phyloP scores from a whole-genome alignment of 2,888 invertebrate genomes.

The Eilema depressum region DNA sequence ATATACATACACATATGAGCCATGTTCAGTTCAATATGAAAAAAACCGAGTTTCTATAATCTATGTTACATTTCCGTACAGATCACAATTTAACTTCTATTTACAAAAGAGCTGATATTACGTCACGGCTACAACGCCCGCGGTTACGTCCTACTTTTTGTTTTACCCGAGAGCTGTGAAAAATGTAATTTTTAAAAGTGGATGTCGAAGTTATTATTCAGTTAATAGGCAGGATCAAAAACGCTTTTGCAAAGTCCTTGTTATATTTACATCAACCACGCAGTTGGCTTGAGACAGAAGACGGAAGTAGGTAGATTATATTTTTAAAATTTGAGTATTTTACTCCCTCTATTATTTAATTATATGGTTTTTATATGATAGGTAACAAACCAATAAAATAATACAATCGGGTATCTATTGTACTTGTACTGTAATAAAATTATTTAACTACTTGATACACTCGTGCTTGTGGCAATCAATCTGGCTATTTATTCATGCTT shows the following conservation, averaged over 20 bases:
- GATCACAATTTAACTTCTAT: conserved; percentile 27
- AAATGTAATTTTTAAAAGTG: conserved; percentile 33
- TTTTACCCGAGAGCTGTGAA: conserved; percentile 24
- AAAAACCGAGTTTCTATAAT: not conserved
- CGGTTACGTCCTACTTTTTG: conserved; percentile 18
- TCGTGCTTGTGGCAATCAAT: not conserved
- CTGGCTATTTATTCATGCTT: not conserved
- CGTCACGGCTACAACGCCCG: conserved; percentile 14
- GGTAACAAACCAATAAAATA: no score
- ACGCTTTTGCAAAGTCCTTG: not conserved
- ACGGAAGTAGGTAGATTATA: not conserved
- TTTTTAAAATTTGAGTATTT: no score
- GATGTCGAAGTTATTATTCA: conserved; percentile 35
- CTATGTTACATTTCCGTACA: conserved; percentile 20
- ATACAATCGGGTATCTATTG: not conserved
- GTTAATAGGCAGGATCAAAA: conserved; percentile 16
- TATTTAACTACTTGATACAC: not conserved
- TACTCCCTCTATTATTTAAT: no score
- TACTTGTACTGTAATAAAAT: not conserved
- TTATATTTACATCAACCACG: not conserved
- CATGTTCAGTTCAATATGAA: not conserved
- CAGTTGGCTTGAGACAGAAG: not conserved
- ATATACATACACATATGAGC: no score
- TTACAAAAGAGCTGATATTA: conserved; percentile 34
- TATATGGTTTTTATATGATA: no score